Percentiles rank a stretch among this genome's conserved stretches.
Evolutionary conservation across 2,113 vertebrate genomes (phyloP).

Genomic region (Aptenodytes forsteri): DNA sequence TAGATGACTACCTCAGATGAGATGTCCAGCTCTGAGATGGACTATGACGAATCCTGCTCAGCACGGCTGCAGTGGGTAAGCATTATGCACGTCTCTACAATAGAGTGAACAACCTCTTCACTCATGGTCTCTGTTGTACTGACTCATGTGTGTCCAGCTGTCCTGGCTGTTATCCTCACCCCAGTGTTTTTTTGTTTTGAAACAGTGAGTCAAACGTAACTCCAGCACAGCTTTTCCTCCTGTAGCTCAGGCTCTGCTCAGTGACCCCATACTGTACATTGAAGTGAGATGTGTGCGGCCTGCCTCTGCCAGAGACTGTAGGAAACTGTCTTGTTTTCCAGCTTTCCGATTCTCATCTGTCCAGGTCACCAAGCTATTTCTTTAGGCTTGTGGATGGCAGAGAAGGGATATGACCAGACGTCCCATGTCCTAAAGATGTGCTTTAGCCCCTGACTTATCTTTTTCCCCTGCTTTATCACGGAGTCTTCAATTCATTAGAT

Average conservation of each 20-base stretch:
- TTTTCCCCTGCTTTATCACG: not conserved
- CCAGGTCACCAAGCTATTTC: not conserved
- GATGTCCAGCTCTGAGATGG: not conserved
- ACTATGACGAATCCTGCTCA: not conserved
- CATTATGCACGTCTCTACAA: fast-evolving
- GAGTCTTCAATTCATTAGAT: not conserved
- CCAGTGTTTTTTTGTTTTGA: not conserved
- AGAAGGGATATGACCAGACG: not conserved
- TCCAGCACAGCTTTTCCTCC: not conserved
- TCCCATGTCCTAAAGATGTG: not conserved
- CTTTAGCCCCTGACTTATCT: not conserved
- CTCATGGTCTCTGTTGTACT: not conserved
- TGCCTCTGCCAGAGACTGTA: not conserved
- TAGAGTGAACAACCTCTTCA: not conserved
- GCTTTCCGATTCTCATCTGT: not conserved
- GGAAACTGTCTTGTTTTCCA: not conserved
- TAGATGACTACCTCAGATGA: not conserved
- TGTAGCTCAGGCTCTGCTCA: not conserved
- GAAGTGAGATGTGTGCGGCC: not conserved
- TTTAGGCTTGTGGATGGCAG: not conserved
- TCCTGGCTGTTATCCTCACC: not conserved
- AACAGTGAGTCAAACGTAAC: not conserved
- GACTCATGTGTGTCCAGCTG: not conserved
- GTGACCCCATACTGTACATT: fast-evolving
- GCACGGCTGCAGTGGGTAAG: not conserved